Conservation (phyloP, 1,140 invertebrate species). For the Parapsyche elsis region DNA sequence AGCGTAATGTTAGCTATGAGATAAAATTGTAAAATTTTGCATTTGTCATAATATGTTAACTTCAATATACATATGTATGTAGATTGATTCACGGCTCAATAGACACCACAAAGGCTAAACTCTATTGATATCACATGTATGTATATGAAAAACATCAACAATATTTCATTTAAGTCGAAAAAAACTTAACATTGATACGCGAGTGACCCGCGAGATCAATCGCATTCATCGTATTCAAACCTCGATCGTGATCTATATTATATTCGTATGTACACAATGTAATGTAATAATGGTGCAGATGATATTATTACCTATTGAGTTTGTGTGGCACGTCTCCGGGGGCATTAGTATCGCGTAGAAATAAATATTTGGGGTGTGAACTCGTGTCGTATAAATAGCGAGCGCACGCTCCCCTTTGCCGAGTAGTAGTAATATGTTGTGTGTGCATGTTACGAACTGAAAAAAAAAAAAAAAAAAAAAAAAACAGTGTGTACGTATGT, state of each 20-base stretch:
- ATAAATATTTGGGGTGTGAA: slow-evolving; percentile 44
- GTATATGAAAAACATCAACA: not conserved
- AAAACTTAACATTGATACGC: not conserved
- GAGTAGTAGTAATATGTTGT: not conserved
- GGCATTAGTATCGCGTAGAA: slow-evolving; percentile 36
- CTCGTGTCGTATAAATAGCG: slow-evolving; percentile 33
- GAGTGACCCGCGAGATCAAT: slow-evolving; percentile 20
- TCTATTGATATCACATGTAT: not conserved
- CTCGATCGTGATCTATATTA: slow-evolving; percentile 13
- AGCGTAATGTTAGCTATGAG: too few relatives aligned
- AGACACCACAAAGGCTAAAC: not conserved
- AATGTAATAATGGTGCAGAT: not conserved
- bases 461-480: not conserved
- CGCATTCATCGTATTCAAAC: slow-evolving; percentile 23
- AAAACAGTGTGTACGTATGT: not conserved
- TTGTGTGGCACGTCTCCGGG: not conserved
- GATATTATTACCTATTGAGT: not conserved
- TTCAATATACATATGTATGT: too few relatives aligned
- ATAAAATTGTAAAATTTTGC: too few relatives aligned
- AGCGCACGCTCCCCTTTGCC: slow-evolving; percentile 50
- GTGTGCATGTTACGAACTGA: too few relatives aligned
- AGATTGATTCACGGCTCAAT: too few relatives aligned
- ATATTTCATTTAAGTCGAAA: slow-evolving; percentile 41
- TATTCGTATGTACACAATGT: not conserved
- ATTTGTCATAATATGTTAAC: too few relatives aligned